Base-by-base conservation (phyloP, 2,113 vertebrate species). In the Rattus rattus region DNA sequence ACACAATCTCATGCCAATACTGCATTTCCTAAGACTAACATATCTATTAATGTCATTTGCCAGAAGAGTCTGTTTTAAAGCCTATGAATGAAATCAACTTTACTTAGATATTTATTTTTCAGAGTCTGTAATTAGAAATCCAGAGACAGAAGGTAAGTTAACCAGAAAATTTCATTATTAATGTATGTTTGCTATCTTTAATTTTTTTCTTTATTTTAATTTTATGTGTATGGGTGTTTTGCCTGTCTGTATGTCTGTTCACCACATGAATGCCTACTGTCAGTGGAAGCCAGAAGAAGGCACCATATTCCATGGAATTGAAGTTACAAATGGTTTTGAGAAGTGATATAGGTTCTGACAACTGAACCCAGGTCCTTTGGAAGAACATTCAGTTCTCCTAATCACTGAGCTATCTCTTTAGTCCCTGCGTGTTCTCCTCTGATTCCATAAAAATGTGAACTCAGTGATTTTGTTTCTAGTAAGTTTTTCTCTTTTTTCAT, bases 101-200 rank as follows among this genome's bases (percentile, higher is more conserved):
- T n/a, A 67, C 72, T 91, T 84, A 61, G n/a, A 61, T 72, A 93
- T 96, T 96, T 87, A 7, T 96, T 96, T 97, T 92, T 89, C 95
- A 97, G 97, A 94, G 47, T 14, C 22, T 49, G 0, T 30, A 30
- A 36, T 9, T 63, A 61, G 7, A 63, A 67, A 73, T 43, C 67
- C 95, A 88, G 96, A 97, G 79, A 7, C 16, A 22, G 69, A 49
- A 96, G 84, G 96, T 97, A 97, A 93, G 96, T 87, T 67, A 36
- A 88, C 77, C 47, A 69, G 88, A 93, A 94, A 30, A 3, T 26
- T 91, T 93, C 14, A 39, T 10, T 47, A 56, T 43, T 56, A 79
- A 83, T 61, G 2, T 39, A 10, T 5, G 26, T 17, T 88, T 72
- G 63, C 28, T 85, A 59, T 63, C 28, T 96, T 87, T 56, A 36